Evolutionary conservation across 2,888 invertebrate species (phyloP), one percentile per base, ranked within the genome.

Genomic region (Nasonia oneida): DNA sequence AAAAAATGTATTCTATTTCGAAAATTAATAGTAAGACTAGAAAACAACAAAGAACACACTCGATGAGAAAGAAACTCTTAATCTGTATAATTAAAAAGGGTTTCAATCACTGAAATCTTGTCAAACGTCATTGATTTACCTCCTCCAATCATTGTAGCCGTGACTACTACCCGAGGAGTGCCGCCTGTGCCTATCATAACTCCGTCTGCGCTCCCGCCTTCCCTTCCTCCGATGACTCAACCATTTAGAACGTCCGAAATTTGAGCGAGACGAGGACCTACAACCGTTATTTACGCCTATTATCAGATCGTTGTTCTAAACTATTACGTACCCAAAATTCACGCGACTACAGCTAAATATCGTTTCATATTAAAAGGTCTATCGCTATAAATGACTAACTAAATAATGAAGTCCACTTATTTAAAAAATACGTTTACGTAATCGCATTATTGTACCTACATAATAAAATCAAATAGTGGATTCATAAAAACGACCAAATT

Each of bases 251-350:
- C 90, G 90, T 88, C 90, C 89, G 83, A 89, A 91, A 91, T 91
- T 92, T 53, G 91, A 91, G 73, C 89, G 89, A 86, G 90, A 89
- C n/a, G 92, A 91, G 84, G 90, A 92, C 90, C 92, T 92, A 87
- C 50, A 87, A 87, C 83, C 81, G 83, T 80, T 14, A 70, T 78
- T 79, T 67, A 50, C 73, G 71, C 67, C 42, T 33, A 23, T 37
- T 61, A 83, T 67, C 23, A 83, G 53, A 85, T 33, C 57, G 67
- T 79, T 37, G 1, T 5, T 67, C 75, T 71, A 71, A 83, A 47
- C 47, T 70, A 53, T 29, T 61, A n/a, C n/a, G 57, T 47, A 47
- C 12, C 47, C 57, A n/a, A 61, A 61, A 61, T n/a, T 3, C n/a
- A 8, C n/a, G 57, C n/a, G n/a, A 6, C n/a, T 6, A 61, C n/a